These are phyloP conservation scores for Drosophila ogumai DNA, from an alignment of 1,140 invertebrate species.

Conservation along the genomic window DNA sequence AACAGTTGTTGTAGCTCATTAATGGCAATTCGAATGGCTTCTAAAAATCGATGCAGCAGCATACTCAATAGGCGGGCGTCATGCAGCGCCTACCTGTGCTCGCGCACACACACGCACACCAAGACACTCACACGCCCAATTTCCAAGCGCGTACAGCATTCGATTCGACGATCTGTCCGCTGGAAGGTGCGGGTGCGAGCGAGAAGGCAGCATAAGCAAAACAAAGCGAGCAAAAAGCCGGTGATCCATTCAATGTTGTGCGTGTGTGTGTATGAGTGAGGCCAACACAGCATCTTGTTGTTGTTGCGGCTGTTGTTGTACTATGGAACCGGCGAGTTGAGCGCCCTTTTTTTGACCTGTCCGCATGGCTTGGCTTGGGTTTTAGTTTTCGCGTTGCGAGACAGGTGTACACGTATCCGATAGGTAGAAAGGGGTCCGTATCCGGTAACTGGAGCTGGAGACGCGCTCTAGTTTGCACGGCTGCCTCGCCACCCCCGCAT, in stretches of 20 bases:
- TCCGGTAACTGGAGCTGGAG: conserved; percentile 17
- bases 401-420: conserved; percentile 55
- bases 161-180: conserved; percentile 30
- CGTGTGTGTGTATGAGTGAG: conserved; percentile 38
- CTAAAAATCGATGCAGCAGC: conserved; percentile 49
- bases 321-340: conserved; percentile 72
- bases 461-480: conserved; percentile 12
- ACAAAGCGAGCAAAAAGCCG: conserved; percentile 79
- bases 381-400: conserved; percentile 42
- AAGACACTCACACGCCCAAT: conserved; percentile 39
- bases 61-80: conserved; percentile 22
- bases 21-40: conserved; percentile 58
- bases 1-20: conserved; percentile 20
- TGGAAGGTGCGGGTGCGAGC: conserved; percentile 53
- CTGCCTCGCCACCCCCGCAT: conserved; percentile 18
- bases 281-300: conserved; percentile 71
- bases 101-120: conserved; percentile 17
- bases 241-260: conserved; percentile 70
- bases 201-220: conserved; percentile 69
- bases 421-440: conserved; percentile 16
- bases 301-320: conserved; percentile 25
- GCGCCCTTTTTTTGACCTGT: conserved; percentile 79
- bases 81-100: conserved; percentile 39
- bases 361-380: conserved; percentile 65
- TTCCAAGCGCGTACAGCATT: conserved; percentile 52